Conservation (phyloP, 2,888 invertebrate species). For the Drosophila leonis region DNA sequence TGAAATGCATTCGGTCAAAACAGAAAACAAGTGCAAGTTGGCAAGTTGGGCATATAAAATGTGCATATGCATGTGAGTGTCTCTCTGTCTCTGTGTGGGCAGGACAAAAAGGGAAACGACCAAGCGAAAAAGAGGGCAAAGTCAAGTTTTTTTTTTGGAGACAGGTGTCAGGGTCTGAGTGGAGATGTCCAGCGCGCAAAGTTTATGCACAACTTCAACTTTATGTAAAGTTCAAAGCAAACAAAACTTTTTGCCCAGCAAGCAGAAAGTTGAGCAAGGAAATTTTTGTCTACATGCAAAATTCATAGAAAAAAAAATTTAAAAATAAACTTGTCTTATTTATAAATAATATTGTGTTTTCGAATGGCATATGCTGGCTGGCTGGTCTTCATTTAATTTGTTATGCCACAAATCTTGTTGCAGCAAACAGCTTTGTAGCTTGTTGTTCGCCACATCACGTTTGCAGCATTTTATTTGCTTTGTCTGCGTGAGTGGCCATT, state of each 20-base stretch:
- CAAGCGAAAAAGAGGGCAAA: background rate
- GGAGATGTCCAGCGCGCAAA: constrained; percentile 10
- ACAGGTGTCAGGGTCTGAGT: constrained; percentile 35
- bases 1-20: constrained; percentile 15
- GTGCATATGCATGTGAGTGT: constrained; percentile 18
- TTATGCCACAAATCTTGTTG: background rate
- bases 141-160: constrained; percentile 18
- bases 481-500: constrained; percentile 12
- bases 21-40: constrained; percentile 24
- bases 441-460: constrained; percentile 51
- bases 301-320: background rate
- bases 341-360: constrained; percentile 7
- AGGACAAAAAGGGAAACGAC: background rate
- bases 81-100: background rate
- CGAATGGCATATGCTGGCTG: background rate
- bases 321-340: background rate
- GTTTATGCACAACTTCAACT: constrained; percentile 6
- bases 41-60: constrained; percentile 12
- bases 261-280: constrained; percentile 2
- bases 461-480: constrained; percentile 44
- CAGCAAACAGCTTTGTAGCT: constrained; percentile 8
- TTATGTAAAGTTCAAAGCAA: constrained; percentile 3
- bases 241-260: constrained; percentile 29
- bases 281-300: background rate
- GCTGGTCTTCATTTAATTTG: constrained; percentile 1